phyloP scores from a whole-genome alignment of 2,797 vertebrate genomes.

The Dromococcyx pavoninus region DNA sequence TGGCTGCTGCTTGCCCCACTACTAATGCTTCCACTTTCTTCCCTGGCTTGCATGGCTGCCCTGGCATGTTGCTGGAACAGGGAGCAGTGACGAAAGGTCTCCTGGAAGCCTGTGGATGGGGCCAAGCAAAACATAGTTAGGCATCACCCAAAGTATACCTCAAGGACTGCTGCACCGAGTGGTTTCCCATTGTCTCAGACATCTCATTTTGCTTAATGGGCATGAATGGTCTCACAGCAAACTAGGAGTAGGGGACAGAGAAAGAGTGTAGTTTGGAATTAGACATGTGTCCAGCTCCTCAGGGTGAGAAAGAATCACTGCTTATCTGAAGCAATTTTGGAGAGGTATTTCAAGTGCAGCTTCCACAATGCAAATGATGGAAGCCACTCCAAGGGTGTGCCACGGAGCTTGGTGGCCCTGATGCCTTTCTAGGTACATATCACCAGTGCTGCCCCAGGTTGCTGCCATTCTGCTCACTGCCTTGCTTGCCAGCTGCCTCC shows the following conservation, averaged over 20 bases:
- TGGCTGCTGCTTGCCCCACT: neutral
- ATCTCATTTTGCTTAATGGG: neutral
- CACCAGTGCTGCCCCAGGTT: neutral
- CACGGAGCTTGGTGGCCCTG: accelerated
- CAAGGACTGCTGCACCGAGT: neutral
- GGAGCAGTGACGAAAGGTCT: neutral
- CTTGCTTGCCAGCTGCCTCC: neutral
- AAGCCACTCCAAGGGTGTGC: neutral
- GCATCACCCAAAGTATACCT: neutral
- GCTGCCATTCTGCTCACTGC: neutral
- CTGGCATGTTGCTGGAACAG: neutral
- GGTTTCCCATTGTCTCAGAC: neutral
- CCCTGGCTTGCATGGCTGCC: neutral
- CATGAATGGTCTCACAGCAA: accelerated
- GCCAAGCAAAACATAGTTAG: conserved; percentile 29
- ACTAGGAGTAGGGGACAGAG: neutral
- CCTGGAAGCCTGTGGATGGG: neutral
- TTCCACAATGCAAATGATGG: accelerated
- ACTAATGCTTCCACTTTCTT: neutral
- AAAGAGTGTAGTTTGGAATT: neutral
- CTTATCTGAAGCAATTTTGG: conserved; percentile 9
- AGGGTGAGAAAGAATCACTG: neutral
- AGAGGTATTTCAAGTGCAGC: neutral
- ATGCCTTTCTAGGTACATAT: accelerated
- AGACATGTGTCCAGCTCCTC: neutral